A percentile compares a stretch with the other conserved stretches of the same genome.
Evolutionary conservation across 2,888 invertebrate genomes (phyloP).

Genomic region (Agriotes lineatus): DNA sequence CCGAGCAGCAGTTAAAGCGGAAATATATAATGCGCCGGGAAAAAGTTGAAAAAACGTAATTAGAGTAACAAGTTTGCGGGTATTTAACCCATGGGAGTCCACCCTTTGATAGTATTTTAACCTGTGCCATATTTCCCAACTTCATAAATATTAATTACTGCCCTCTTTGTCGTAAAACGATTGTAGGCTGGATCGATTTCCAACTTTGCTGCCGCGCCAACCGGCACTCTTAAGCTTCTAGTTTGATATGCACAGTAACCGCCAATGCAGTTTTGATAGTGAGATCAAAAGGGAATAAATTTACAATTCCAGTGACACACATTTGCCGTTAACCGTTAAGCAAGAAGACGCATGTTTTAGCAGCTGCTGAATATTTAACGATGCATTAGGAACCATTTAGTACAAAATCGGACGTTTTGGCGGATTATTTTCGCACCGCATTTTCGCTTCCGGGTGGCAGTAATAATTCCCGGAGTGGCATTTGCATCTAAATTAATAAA

Average conservation of each 20-base stretch:
- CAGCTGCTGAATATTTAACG: not conserved
- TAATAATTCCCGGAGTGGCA: not conserved
- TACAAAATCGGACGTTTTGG: no score
- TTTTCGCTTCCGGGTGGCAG: not conserved
- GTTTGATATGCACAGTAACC: conserved; percentile 25
- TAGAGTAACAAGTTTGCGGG: conserved; percentile 47
- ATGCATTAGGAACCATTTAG: not conserved
- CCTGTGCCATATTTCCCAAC: conserved; percentile 44
- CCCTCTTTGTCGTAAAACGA: conserved; percentile 37
- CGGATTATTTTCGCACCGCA: no score
- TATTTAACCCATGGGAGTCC: conserved; percentile 45
- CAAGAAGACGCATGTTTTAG: not conserved
- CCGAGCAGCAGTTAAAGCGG: conserved; percentile 46
- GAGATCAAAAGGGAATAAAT: conserved; percentile 20
- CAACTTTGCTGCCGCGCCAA: conserved; percentile 22
- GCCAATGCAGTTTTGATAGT: conserved; percentile 20
- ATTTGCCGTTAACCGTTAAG: not conserved
- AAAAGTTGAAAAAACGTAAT: conserved; percentile 48
- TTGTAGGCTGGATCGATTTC: conserved; percentile 32
- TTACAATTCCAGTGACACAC: not conserved
- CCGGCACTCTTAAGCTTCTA: conserved; percentile 10
- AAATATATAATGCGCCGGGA: conserved; percentile 45
- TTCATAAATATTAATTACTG: conserved; percentile 47
- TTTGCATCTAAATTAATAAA: conserved; percentile 35
- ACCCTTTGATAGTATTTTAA: conserved; percentile 48